These are phyloP conservation scores for Pachycephus smyrnensis DNA, from an alignment of 2,888 invertebrate species.

Conservation along the genomic window DNA sequence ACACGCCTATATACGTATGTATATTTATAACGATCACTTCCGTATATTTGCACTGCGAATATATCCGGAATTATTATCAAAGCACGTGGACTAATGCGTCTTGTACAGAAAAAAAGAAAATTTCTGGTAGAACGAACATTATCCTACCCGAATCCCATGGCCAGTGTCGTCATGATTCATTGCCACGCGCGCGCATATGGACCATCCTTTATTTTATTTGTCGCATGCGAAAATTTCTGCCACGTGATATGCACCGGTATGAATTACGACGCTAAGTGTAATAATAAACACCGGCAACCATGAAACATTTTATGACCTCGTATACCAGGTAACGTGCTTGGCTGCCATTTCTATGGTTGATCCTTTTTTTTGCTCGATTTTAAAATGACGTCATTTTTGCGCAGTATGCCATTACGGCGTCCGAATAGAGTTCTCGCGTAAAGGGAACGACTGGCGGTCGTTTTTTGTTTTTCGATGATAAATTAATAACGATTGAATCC, in stretches of 20 bases:
- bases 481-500: background rate
- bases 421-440: background rate
- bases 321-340: background rate
- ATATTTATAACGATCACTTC: background rate
- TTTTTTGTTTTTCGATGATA: background rate
- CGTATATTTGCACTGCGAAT: background rate
- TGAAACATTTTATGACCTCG: constrained; percentile 12
- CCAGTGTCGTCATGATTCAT: background rate
- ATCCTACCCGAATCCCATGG: background rate
- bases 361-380: background rate
- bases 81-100: background rate
- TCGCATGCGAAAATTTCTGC: background rate
- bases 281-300: constrained; percentile 13
- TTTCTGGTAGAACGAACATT: background rate
- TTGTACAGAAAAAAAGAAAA: background rate
- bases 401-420: background rate
- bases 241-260: background rate
- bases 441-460: background rate
- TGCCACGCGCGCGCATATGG: background rate
- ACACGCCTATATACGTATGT: background rate
- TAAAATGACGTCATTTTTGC: background rate
- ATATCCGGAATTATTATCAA: background rate
- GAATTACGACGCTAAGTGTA: constrained; percentile 14
- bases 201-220: constrained; percentile 4
- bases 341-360: background rate